Percentiles rank a stretch among this genome's conserved stretches.
These are phyloP conservation scores for Endomychus coccineus DNA, from an alignment of 2,888 invertebrate species.

Conservation along the genomic window DNA sequence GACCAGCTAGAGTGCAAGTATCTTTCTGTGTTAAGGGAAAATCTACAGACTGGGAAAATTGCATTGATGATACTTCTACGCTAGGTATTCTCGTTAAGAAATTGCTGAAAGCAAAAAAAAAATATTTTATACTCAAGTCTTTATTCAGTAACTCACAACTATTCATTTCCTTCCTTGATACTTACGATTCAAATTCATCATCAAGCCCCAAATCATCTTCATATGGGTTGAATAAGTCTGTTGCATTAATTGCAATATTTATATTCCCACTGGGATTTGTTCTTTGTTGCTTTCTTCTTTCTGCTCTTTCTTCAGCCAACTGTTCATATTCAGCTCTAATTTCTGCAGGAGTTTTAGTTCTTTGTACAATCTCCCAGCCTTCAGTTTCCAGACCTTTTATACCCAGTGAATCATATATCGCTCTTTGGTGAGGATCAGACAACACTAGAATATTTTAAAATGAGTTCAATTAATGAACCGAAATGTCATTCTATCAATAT, in stretches of 20 bases:
- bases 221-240: constrained; percentile 85
- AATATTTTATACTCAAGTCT: too few species aligned
- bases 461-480: background rate
- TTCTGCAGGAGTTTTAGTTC: constrained; percentile 89
- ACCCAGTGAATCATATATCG: constrained; percentile 90
- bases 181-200: constrained; percentile 39
- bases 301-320: constrained; percentile 75
- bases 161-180: too few species aligned
- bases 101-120: too few species aligned
- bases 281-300: constrained; percentile 76
- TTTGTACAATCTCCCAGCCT: constrained; percentile 91
- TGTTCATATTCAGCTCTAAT: constrained; percentile 96
- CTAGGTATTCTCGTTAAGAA: constrained; percentile 49
- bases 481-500: too few species aligned
- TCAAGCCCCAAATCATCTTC: constrained; percentile 53
- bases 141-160: too few species aligned
- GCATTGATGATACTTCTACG: constrained; percentile 89
- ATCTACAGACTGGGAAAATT: constrained; percentile 87
- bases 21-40: constrained; percentile 82
- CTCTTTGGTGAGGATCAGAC: constrained; percentile 86
- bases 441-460: constrained; percentile 53
- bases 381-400: constrained; percentile 86
- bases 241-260: constrained; percentile 83
- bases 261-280: constrained; percentile 89
- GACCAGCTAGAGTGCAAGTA: constrained; percentile 76